phyloP scores from a whole-genome alignment of 2,113 vertebrate genomes.

The Girardinichthys multiradiatus region DNA sequence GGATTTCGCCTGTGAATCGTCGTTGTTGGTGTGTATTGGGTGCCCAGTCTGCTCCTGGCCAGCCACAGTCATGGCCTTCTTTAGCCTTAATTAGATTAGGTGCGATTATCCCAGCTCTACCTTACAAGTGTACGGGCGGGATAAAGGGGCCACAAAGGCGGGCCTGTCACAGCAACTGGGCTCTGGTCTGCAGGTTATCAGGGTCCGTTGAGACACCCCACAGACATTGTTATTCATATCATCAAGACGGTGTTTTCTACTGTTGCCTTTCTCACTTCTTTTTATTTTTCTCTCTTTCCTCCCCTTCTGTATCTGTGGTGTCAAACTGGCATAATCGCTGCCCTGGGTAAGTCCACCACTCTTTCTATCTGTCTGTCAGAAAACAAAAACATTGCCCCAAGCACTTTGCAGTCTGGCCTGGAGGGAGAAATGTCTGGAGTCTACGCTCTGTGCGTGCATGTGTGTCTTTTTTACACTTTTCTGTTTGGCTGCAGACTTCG shows the following conservation, averaged over 20 bases:
- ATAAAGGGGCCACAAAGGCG: constrained; percentile 96
- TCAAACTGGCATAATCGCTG: constrained; percentile 68
- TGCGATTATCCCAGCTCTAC: constrained; percentile 97
- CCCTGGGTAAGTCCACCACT: constrained; percentile 50
- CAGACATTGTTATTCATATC: constrained; percentile 80
- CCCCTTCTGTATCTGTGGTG: constrained; percentile 48
- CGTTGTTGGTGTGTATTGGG: constrained; percentile 65
- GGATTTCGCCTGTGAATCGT: constrained; percentile 94
- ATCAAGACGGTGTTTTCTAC: constrained; percentile 63
- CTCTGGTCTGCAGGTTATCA: constrained; percentile 75
- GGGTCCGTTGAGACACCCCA: constrained; percentile 66
- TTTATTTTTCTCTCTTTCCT: neutral
- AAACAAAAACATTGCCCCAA: constrained; percentile 83
- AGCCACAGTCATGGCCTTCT: constrained; percentile 97
- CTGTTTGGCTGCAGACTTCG: constrained; percentile 28
- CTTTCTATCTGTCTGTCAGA: constrained; percentile 63
- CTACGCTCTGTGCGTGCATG: neutral
- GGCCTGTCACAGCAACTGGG: constrained; percentile 84
- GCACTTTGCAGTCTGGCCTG: constrained; percentile 85
- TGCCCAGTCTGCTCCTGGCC: constrained; percentile 79
- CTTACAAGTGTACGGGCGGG: constrained; percentile 98
- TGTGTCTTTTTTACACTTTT: constrained; percentile 8
- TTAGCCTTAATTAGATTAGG: constrained; percentile 99
- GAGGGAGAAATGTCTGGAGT: constrained; percentile 72
- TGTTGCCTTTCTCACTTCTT: constrained; percentile 61